Percentiles rank a stretch among this genome's conserved stretches.
Conservation (phyloP, 1,140 invertebrate species). For the Lerema accius region DNA sequence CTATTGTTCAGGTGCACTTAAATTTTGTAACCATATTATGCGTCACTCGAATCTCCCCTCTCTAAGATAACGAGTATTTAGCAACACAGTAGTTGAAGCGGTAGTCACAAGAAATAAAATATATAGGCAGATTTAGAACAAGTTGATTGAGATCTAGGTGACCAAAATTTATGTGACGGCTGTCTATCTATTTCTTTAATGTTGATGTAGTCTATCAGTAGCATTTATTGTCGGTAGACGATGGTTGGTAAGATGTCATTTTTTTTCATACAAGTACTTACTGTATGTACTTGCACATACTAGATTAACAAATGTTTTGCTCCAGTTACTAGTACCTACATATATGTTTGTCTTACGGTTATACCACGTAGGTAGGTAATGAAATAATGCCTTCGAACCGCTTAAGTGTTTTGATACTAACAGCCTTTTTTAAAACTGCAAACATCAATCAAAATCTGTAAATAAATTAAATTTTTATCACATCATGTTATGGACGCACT, state of each 20-base stretch:
- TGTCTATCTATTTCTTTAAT: constrained; percentile 4
- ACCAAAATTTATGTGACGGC: neutral
- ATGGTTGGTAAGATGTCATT: neutral
- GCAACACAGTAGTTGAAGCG: constrained; percentile 1
- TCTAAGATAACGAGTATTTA: constrained; percentile 34
- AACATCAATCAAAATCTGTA: no score
- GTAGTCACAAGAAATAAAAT: constrained; percentile 1
- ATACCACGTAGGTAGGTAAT: no score
- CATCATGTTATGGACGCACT: no score
- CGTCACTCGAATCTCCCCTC: constrained; percentile 47
- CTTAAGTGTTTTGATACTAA: no score
- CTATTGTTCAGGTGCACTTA: constrained; percentile 58
- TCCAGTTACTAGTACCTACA: no score
- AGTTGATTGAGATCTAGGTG: constrained; percentile 11
- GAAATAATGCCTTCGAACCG: no score
- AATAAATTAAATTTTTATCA: no score
- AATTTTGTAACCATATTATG: constrained; percentile 56
- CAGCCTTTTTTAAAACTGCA: no score
- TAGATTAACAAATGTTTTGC: no score
- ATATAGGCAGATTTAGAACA: constrained; percentile 7
- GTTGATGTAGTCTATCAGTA: neutral
- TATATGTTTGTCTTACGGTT: no score
- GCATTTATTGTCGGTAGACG: neutral
- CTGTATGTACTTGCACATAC: no score
- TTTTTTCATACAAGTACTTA: neutral